Evolutionary conservation across 1,140 invertebrate species (phyloP).

Genomic region (Diabrotica virgifera): DNA sequence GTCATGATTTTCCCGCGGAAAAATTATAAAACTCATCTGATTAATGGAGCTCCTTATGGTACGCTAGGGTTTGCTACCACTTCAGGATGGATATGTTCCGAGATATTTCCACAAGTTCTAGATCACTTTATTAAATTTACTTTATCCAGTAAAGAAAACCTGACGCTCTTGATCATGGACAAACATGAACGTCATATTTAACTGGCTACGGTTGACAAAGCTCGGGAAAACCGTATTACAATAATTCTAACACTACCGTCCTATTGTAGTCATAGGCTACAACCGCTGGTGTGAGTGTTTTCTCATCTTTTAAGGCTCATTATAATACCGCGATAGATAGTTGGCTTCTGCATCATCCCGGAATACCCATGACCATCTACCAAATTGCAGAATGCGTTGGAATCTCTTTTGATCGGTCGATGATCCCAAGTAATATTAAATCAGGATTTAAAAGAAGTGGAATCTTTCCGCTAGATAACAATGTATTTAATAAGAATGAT

Average conservation of each 20-base stretch:
- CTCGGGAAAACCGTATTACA: slow-evolving; percentile 26
- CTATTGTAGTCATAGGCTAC: no score
- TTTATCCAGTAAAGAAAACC: slow-evolving; percentile 37
- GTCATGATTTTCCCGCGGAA: no score
- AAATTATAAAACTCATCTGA: slow-evolving; percentile 16
- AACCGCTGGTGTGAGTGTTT: slow-evolving; percentile 43
- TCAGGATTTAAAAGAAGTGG: neutral
- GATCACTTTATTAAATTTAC: slow-evolving; percentile 48
- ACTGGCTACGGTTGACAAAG: slow-evolving; percentile 23
- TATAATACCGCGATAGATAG: neutral
- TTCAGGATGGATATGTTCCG: slow-evolving; percentile 46
- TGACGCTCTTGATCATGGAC: slow-evolving; percentile 35
- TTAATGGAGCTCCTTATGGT: slow-evolving; percentile 25
- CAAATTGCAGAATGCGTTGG: neutral
- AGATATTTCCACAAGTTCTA: slow-evolving; percentile 50
- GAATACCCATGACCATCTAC: neutral
- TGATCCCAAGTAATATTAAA: slow-evolving; percentile 12
- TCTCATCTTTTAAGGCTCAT: neutral
- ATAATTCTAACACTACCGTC: no score
- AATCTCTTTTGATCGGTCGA: slow-evolving; percentile 6
- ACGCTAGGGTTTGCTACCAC: slow-evolving; percentile 31
- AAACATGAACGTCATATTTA: slow-evolving; percentile 30
- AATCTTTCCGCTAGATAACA: neutral
- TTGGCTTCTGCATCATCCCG: neutral
- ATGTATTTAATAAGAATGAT: neutral